Percentiles rank a stretch among this genome's conserved stretches.
phyloP scores from a whole-genome alignment of 2,888 invertebrate species.

The Tetanocera ferruginea region DNA sequence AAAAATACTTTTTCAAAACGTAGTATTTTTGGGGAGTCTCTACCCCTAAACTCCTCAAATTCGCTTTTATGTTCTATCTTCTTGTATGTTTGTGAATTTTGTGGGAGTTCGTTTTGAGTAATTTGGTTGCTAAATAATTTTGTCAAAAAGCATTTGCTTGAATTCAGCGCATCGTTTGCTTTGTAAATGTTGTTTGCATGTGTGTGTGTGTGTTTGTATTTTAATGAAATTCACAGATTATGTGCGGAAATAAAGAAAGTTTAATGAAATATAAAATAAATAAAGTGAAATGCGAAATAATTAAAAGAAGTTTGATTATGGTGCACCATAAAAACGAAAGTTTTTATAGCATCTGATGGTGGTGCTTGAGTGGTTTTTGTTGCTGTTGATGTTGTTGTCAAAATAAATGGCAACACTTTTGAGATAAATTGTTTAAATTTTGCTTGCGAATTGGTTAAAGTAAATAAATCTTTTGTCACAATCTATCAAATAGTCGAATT shows the following conservation, averaged over 20 bases:
- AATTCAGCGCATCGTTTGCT: neutral
- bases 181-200: neutral
- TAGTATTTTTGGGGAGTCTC: neutral
- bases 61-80: neutral
- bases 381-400: neutral
- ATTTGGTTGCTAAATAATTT: constrained; percentile 29
- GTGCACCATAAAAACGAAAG: neutral
- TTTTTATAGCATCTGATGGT: neutral
- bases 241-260: constrained; percentile 32
- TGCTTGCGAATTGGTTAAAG: neutral
- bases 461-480: neutral
- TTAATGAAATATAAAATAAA: constrained; percentile 33
- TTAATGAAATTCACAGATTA: constrained; percentile 33
- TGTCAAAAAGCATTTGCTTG: constrained; percentile 20
- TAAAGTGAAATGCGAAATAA: constrained; percentile 35
- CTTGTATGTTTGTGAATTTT: neutral
- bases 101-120: constrained; percentile 5
- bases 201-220: neutral
- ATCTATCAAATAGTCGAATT: neutral
- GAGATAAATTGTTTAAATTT: neutral
- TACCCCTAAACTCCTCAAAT: neutral
- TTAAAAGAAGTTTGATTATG: constrained; percentile 42
- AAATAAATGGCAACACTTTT: too few species aligned
- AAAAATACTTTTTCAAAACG: constrained; percentile 29
- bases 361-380: neutral